phyloP scores from a whole-genome alignment of 2,797 vertebrate species.

The Moxostoma hubbsi region DNA sequence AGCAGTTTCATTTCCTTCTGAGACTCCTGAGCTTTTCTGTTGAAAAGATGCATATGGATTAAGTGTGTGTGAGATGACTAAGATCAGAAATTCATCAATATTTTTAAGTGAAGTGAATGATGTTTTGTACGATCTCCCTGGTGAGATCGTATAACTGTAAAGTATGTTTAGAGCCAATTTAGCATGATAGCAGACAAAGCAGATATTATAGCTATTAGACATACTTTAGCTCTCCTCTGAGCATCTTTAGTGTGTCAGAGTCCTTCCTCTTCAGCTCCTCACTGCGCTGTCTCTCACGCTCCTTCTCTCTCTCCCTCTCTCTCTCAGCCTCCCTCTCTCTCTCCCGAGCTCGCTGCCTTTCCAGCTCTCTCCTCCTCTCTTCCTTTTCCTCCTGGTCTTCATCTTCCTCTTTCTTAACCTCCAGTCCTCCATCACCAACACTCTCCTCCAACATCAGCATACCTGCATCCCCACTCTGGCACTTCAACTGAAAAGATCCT shows the following conservation, averaged over 20 bases:
- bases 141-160: not conserved
- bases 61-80: conserved; percentile 2
- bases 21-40: conserved; percentile 92
- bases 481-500: conserved; percentile 77
- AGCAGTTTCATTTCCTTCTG: conserved; percentile 96
- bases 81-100: conserved; percentile 3
- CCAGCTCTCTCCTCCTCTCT: conserved; percentile 82
- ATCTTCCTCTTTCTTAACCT: conserved; percentile 82
- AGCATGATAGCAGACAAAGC: not conserved
- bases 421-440: conserved; percentile 74
- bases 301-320: conserved; percentile 79
- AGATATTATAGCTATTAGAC: conserved; percentile 5
- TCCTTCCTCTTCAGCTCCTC: conserved; percentile 92
- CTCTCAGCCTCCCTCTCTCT: conserved; percentile 77
- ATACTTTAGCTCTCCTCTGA: conserved; percentile 88
- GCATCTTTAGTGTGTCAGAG: conserved; percentile 88
- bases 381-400: conserved; percentile 81
- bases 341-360: conserved; percentile 80
- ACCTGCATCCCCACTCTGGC: conserved; percentile 81
- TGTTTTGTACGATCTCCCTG: no score
- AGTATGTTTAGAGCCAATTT: not conserved
- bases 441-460: conserved; percentile 76
- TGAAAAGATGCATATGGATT: not conserved
- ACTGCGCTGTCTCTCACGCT: conserved; percentile 79
- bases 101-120: not conserved